Percentiles rank a stretch among this genome's conserved stretches.
These are phyloP conservation scores for Zonitis immaculata DNA, from an alignment of 2,888 invertebrate species.

Conservation along the genomic window DNA sequence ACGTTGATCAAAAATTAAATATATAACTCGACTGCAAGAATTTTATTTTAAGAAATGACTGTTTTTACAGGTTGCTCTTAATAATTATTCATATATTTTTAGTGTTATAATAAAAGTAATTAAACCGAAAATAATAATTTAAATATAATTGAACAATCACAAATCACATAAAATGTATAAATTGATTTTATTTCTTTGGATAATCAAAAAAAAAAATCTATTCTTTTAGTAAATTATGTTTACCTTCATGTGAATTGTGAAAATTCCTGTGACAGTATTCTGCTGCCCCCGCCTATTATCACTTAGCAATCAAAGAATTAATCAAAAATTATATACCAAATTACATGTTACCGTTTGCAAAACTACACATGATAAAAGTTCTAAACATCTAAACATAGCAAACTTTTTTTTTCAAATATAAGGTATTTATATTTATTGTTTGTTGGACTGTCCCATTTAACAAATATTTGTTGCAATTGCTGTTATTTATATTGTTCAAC, in stretches of 20 bases:
- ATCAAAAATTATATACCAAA: constrained; percentile 6
- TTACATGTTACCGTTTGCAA: constrained; percentile 14
- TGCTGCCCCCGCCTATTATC: constrained; percentile 20
- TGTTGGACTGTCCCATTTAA: not conserved
- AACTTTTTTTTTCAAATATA: constrained; percentile 7
- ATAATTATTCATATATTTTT: not conserved
- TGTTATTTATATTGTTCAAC: not conserved
- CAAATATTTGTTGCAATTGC: not conserved
- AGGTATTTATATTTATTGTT: constrained; percentile 2
- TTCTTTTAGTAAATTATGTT: not conserved
- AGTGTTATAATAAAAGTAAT: constrained; percentile 9
- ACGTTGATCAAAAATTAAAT: constrained; percentile 2
- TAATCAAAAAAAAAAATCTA: not conserved
- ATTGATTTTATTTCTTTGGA: not conserved
- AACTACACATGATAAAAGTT: constrained; percentile 14
- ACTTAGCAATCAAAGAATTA: constrained; percentile 13
- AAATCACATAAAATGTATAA: constrained; percentile 8
- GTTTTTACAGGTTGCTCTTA: constrained; percentile 15
- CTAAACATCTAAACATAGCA: constrained; percentile 18
- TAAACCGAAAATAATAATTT: constrained; percentile 10
- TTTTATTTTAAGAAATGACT: constrained; percentile 15
- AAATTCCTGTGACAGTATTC: constrained; percentile 17
- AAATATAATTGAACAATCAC: constrained; percentile 3
- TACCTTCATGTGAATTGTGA: constrained; percentile 13
- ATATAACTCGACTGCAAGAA: constrained; percentile 12